phyloP scores from a whole-genome alignment of 2,888 invertebrate species.

The Nebria salina region DNA sequence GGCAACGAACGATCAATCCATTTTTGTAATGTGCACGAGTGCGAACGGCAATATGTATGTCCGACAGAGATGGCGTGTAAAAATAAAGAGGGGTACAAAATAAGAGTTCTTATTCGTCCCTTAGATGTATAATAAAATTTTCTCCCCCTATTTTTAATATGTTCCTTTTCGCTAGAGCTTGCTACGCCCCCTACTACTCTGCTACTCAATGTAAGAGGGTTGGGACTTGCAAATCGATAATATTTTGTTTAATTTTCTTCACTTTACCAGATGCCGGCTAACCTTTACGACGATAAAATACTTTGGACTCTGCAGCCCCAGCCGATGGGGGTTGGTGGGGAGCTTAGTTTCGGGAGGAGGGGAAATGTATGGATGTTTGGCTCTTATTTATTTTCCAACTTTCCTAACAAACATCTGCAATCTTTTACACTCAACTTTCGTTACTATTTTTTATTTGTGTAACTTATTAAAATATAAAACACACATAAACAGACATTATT shows the following conservation, averaged over 20 bases:
- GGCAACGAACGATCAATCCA: constrained; percentile 13
- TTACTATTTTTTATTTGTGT: too few relatives aligned
- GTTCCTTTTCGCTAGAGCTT: constrained; percentile 19
- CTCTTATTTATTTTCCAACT: too few relatives aligned
- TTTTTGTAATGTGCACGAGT: constrained; percentile 36
- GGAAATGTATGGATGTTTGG: background rate
- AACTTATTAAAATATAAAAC: too few relatives aligned
- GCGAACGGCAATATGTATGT: constrained; percentile 7
- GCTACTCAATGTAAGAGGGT: constrained; percentile 20
- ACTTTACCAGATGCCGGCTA: constrained; percentile 12
- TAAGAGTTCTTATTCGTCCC: constrained; percentile 47
- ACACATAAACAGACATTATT: too few relatives aligned
- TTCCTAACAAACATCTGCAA: too few relatives aligned
- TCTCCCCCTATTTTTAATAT: constrained; percentile 45
- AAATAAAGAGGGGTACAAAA: constrained; percentile 44
- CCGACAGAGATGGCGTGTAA: constrained; percentile 32
- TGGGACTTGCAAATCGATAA: constrained; percentile 29
- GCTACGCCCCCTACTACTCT: constrained; percentile 16
- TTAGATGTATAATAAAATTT: constrained; percentile 46
- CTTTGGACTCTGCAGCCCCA: background rate
- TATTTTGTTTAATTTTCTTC: constrained; percentile 44
- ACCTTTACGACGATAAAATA: constrained; percentile 15
- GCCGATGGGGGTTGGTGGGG: too few relatives aligned
- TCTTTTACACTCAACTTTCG: too few relatives aligned
- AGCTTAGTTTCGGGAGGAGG: too few relatives aligned